A percentile compares a stretch with the other conserved stretches of the same genome.
Conservation (phyloP, 30 jellyfish, hydroid and myxozoan species). For the Phacellophora camtschatica region DNA sequence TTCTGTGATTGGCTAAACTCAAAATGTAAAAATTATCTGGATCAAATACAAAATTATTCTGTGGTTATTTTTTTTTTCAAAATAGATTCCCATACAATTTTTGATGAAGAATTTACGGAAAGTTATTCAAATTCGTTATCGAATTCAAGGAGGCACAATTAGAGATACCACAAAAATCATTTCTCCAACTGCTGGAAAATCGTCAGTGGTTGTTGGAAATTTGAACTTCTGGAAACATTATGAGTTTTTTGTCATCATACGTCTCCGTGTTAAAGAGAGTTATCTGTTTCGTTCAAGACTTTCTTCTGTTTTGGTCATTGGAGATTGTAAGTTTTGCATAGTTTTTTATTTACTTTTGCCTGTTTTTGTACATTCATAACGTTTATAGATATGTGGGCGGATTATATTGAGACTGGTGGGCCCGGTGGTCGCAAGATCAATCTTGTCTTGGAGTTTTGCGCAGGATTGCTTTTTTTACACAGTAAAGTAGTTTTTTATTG, state of each 20-base stretch:
- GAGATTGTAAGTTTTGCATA: slow-evolving; percentile 55
- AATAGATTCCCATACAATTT: slow-evolving; percentile 39
- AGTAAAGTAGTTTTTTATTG: too few relatives aligned
- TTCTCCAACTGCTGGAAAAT: not conserved
- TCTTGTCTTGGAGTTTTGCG: too few relatives aligned
- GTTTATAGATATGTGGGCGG: too few relatives aligned
- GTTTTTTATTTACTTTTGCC: too few relatives aligned
- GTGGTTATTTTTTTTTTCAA: not conserved
- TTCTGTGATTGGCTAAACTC: too few relatives aligned
- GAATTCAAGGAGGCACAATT: not conserved
- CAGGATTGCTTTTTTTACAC: too few relatives aligned
- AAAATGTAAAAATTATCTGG: too few relatives aligned
- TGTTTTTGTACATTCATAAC: too few relatives aligned
- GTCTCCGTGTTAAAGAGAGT: not conserved
- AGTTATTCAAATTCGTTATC: not conserved
- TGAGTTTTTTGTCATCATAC: not conserved
- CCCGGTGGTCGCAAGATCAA: too few relatives aligned
- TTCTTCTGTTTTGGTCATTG: not conserved
- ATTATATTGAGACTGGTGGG: too few relatives aligned
- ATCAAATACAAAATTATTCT: too few relatives aligned
- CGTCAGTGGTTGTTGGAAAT: not conserved
- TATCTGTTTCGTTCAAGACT: not conserved
- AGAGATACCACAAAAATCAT: not conserved
- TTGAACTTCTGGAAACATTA: slow-evolving; percentile 15
- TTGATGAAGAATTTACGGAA: not conserved